Percentiles rank a stretch among this genome's conserved stretches.
Evolutionary conservation across 2,797 vertebrate species (phyloP).

Genomic region (Eupleurogrammus muticus): DNA sequence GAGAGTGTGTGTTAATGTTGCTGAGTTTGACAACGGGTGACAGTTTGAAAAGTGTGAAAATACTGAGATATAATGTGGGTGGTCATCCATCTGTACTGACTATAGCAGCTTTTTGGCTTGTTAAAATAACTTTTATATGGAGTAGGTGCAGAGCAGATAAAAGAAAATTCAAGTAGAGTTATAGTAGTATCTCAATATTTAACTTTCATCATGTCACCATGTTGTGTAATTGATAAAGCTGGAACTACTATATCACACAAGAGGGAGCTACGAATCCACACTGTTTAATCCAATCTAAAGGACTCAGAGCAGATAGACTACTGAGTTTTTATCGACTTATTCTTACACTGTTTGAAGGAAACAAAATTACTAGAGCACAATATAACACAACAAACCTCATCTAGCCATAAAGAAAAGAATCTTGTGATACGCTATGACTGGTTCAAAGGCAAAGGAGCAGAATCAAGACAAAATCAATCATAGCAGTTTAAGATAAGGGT

Average conservation of each 20-base stretch:
- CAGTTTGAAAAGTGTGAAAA: conserved; percentile 57
- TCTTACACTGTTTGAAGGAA: background rate
- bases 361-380: background rate
- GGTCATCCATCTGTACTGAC: conserved; percentile 45
- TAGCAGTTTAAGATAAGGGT: conserved; percentile 3
- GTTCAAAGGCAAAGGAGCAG: conserved; percentile 7
- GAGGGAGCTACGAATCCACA: conserved; percentile 24
- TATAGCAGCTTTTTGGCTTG: background rate
- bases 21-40: conserved; percentile 30
- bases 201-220: conserved; percentile 52
- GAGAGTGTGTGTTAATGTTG: conserved; percentile 51
- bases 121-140: background rate
- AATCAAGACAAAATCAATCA: conserved; percentile 13
- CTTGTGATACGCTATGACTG: background rate
- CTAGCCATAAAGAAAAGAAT: conserved; percentile 1
- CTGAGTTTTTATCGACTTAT: background rate
- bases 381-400: conserved; percentile 19
- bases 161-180: background rate
- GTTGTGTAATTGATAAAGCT: background rate
- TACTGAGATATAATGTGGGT: conserved; percentile 40
- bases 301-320: background rate
- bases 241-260: conserved; percentile 35
- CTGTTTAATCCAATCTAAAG: background rate
- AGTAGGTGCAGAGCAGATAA: background rate
- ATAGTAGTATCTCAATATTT: conserved; percentile 29